phyloP scores from a whole-genome alignment of 2,797 vertebrate species.

The Scomberomorus guttatus region DNA sequence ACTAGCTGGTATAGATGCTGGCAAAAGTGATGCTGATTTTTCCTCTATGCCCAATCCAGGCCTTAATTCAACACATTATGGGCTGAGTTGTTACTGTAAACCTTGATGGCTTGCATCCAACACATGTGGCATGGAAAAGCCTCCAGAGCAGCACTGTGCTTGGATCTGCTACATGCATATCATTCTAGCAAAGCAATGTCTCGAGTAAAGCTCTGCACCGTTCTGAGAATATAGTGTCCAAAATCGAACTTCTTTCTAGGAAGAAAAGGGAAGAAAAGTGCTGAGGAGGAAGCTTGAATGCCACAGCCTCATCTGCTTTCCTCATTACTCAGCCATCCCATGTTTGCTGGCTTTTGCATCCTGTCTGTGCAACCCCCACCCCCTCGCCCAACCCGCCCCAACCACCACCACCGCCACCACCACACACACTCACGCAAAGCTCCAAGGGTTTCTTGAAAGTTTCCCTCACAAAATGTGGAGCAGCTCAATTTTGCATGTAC shows the following conservation, averaged over 20 bases:
- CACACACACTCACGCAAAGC: background rate
- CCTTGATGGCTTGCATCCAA: conserved; percentile 50
- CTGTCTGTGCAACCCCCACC: conserved; percentile 30
- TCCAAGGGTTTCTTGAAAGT: conserved; percentile 18
- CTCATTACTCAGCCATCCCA: conserved; percentile 59
- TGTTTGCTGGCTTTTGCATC: conserved; percentile 63
- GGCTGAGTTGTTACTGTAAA: conserved; percentile 53
- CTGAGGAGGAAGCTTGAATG: conserved; percentile 19
- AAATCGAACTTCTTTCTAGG: background rate
- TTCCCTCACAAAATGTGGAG: conserved; percentile 14
- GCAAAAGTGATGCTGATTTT: conserved; percentile 53
- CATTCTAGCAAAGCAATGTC: conserved; percentile 11
- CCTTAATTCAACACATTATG: conserved; percentile 17
- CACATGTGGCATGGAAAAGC: conserved; percentile 44
- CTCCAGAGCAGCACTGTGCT: background rate
- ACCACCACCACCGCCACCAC: background rate
- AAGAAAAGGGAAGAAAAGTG: background rate
- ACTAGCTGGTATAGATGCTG: conserved; percentile 15
- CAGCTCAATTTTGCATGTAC: conserved; percentile 1
- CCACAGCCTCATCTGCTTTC: conserved; percentile 72
- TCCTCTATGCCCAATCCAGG: conserved; percentile 31
- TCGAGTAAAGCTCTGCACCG: background rate
- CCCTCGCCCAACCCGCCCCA: no score
- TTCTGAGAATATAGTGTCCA: conserved; percentile 6
- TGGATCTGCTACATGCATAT: conserved; percentile 26